Evolutionary conservation across 2,797 vertebrate species (phyloP).

Genomic region (Alauda arvensis): DNA sequence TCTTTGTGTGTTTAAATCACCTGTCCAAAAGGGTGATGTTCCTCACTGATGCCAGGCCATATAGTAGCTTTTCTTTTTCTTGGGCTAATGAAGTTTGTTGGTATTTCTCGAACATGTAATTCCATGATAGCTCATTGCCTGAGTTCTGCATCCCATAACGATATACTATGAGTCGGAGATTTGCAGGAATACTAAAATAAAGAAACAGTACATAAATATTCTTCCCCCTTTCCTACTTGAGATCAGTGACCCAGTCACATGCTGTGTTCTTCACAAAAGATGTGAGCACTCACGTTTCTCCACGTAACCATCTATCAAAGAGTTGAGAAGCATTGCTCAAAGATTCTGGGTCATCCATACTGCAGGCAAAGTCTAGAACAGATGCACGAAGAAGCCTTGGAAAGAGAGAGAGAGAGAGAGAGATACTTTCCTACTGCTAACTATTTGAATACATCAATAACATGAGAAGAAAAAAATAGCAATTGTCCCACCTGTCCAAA

Average conservation of each 20-base stretch:
- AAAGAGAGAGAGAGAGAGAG: background rate
- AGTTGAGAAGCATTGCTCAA: constrained; percentile 70
- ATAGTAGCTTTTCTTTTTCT: constrained; percentile 95
- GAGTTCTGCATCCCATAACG: constrained; percentile 90
- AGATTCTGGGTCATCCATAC: constrained; percentile 73
- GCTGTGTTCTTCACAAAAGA: background rate
- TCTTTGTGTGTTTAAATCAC: constrained; percentile 38
- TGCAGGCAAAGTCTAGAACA: constrained; percentile 84
- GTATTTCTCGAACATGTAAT: constrained; percentile 83
- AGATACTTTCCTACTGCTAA: background rate
- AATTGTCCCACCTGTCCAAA: constrained; percentile 72
- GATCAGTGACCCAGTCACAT: background rate
- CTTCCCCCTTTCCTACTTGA: background rate
- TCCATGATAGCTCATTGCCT: constrained; percentile 75
- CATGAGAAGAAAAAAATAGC: background rate
- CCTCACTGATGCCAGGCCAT: constrained; percentile 87
- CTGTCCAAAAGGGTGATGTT: constrained; percentile 78
- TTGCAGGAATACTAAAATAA: constrained; percentile 77
- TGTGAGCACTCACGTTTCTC: constrained; percentile 45
- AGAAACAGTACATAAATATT: background rate
- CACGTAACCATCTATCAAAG: constrained; percentile 80
- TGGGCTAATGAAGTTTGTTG: constrained; percentile 82
- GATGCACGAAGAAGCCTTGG: constrained; percentile 86
- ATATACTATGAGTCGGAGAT: constrained; percentile 90
- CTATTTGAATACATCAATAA: background rate